phyloP scores from a whole-genome alignment of 2,797 vertebrate genomes.

The Manis javanica region DNA sequence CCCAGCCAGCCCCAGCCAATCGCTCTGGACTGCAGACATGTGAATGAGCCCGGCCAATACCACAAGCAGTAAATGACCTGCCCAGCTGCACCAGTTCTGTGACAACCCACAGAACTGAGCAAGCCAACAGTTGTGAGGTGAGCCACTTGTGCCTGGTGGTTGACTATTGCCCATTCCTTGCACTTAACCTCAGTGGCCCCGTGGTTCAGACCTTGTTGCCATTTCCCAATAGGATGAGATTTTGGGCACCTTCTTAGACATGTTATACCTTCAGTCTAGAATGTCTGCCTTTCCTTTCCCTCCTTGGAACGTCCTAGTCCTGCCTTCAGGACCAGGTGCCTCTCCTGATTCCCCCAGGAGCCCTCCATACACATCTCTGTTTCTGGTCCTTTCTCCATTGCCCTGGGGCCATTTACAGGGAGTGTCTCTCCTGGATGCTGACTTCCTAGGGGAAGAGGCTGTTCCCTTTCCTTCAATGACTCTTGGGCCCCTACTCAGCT shows the following conservation, averaged over 20 bases:
- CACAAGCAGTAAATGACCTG: too few relatives aligned
- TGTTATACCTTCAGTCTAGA: neutral
- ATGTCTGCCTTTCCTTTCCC: neutral
- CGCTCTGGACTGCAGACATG: neutral
- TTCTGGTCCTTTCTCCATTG: neutral
- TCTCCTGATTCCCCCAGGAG: neutral
- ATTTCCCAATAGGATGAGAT: neutral
- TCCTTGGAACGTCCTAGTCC: neutral
- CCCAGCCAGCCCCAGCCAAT: neutral
- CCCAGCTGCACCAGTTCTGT: neutral
- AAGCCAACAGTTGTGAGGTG: neutral
- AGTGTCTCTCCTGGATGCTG: neutral
- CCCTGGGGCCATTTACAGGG: neutral
- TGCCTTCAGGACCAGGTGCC: neutral
- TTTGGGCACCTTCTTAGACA: neutral
- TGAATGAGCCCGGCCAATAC: neutral
- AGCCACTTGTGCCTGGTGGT: neutral
- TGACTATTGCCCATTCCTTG: neutral
- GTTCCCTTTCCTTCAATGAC: neutral
- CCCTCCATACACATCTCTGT: neutral
- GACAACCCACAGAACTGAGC: neutral
- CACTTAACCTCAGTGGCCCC: neutral
- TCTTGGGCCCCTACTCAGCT: neutral
- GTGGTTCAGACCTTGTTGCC: neutral
- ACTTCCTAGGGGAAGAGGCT: neutral